Conservation (phyloP, 2,888 invertebrate genomes). For the Rhorus exstirpatorius region DNA sequence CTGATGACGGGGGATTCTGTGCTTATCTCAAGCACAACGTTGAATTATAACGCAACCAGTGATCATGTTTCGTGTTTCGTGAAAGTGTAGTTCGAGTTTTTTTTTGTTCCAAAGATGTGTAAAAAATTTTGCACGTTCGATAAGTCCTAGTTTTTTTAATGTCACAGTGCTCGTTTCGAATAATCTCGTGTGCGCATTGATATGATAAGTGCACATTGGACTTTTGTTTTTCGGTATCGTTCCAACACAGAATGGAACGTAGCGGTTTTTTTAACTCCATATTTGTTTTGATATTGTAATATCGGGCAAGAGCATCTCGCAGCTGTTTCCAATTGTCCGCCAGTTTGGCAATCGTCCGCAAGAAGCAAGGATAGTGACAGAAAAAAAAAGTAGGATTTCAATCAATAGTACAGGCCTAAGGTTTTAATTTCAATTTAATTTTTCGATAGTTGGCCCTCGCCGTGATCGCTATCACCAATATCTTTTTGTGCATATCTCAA, state of each 20-base stretch:
- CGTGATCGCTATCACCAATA: too few species aligned
- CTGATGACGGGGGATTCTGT: slow-evolving; percentile 24
- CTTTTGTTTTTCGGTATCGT: slow-evolving; percentile 37
- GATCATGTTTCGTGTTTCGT: slow-evolving; percentile 18
- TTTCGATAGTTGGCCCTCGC: too few species aligned
- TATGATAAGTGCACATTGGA: slow-evolving; percentile 52
- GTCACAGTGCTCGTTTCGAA: slow-evolving; percentile 1
- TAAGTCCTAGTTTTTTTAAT: not conserved
- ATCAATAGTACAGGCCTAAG: too few species aligned
- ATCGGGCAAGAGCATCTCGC: not conserved
- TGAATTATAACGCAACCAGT: slow-evolving; percentile 27
- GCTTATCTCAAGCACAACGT: slow-evolving; percentile 47
- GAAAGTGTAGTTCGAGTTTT: not conserved
- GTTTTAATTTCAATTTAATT: too few species aligned
- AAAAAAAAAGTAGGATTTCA: too few species aligned
- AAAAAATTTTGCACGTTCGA: slow-evolving; percentile 8
- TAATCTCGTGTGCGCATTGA: slow-evolving; percentile 46
- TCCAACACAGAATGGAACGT: slow-evolving; percentile 1
- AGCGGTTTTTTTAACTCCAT: slow-evolving; percentile 2
- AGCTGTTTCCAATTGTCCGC: not conserved
- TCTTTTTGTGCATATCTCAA: too few species aligned
- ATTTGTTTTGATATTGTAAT: not conserved
- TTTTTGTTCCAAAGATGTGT: slow-evolving; percentile 13
- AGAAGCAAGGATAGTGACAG: not conserved
- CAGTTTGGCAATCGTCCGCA: not conserved